Conservation (phyloP, 2,888 invertebrate genomes). For the Ophion obscuratus region DNA sequence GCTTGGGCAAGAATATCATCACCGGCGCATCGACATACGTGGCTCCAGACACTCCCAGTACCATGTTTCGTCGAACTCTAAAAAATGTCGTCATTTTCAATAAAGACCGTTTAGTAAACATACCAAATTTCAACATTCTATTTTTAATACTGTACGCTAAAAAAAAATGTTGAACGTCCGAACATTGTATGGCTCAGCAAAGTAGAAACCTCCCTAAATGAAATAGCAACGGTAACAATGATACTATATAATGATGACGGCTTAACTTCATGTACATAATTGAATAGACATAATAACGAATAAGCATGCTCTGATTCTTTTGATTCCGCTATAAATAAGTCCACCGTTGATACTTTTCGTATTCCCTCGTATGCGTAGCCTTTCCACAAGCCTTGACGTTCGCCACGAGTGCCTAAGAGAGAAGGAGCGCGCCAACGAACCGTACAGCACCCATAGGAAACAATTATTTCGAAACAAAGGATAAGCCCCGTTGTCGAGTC, state of each 20-base stretch:
- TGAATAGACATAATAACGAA: neutral
- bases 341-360: neutral
- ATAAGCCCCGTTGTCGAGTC: slow-evolving; percentile 69
- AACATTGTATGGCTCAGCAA: too few species aligned
- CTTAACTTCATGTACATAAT: neutral
- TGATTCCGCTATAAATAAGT: neutral
- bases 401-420: slow-evolving; percentile 7
- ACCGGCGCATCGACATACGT: too few species aligned
- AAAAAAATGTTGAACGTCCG: too few species aligned
- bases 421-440: slow-evolving; percentile 30
- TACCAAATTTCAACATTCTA: too few species aligned
- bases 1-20: too few species aligned
- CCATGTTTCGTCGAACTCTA: too few species aligned
- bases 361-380: neutral
- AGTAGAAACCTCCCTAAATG: too few species aligned
- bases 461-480: slow-evolving; percentile 80
- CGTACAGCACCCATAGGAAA: slow-evolving; percentile 72
- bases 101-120: too few species aligned
- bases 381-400: slow-evolving; percentile 15
- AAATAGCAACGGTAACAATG: neutral
- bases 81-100: too few species aligned
- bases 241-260: neutral
- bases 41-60: too few species aligned
- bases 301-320: neutral
- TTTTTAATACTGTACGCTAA: too few species aligned